Percentiles rank a stretch among this genome's conserved stretches.
These are phyloP conservation scores for Ibidorhyncha struthersii DNA, from an alignment of 2,113 vertebrate genomes.

Conservation along the genomic window DNA sequence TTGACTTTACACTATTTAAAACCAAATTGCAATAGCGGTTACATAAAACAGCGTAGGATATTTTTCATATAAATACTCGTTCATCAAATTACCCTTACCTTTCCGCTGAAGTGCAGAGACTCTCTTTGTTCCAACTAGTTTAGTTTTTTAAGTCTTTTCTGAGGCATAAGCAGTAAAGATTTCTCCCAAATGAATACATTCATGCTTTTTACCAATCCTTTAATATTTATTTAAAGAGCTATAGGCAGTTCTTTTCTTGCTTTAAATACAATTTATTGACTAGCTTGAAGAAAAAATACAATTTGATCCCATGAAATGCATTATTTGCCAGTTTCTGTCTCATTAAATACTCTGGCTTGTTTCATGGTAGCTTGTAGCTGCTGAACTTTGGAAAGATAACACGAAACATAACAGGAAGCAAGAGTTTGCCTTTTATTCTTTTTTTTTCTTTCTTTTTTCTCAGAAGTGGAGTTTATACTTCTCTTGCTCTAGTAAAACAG, in stretches of 20 bases:
- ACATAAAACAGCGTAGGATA: background rate
- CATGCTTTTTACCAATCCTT: background rate
- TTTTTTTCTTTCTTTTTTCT: background rate
- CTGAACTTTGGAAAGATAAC: background rate
- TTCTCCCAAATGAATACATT: background rate
- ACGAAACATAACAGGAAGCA: background rate
- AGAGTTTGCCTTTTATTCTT: background rate
- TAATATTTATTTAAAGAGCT: slow-evolving; percentile 8
- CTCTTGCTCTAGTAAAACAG: background rate
- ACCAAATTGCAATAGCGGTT: background rate
- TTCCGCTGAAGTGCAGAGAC: background rate
- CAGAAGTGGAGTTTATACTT: background rate
- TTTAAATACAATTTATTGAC: background rate
- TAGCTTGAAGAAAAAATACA: background rate
- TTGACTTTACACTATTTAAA: background rate
- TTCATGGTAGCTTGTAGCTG: background rate
- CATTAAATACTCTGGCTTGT: background rate
- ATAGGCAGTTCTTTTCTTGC: background rate
- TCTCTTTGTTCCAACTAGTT: background rate
- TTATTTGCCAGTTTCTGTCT: background rate
- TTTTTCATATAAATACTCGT: background rate
- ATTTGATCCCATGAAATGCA: background rate
- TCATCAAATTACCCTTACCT: background rate
- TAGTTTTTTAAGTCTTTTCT: background rate
- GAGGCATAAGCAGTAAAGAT: background rate